Base-by-base conservation (phyloP, 1,140 invertebrate genomes). In the Sitophilus oryzae region DNA sequence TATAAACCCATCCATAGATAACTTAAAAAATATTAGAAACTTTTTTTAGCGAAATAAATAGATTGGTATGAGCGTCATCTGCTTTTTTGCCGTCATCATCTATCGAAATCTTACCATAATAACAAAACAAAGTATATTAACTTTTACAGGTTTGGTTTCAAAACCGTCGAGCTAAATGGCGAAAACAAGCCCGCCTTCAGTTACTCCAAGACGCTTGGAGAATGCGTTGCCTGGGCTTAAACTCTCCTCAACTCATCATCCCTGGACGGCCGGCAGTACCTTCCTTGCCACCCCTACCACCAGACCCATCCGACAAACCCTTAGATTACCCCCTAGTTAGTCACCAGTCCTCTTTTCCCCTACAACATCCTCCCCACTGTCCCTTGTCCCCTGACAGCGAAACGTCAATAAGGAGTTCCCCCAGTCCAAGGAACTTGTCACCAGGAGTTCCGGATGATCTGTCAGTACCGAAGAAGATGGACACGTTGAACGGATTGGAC, bases 81-180 rank as follows among this genome's bases (percentile, higher is more conserved):
- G n/a, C n/a, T n/a, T n/a, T n/a, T n/a, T n/a, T n/a, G n/a, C n/a
- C n/a, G n/a, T n/a, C n/a, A n/a, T n/a, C n/a, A n/a, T n/a, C n/a
- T n/a, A n/a, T n/a, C n/a, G n/a, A n/a, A n/a, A n/a, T n/a, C n/a
- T n/a, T n/a, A n/a, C n/a, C n/a, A n/a, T n/a, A n/a, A n/a, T n/a
- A n/a, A n/a, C n/a, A n/a, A n/a, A n/a, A n/a, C n/a, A n/a, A n/a
- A n/a, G n/a, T n/a, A n/a, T n/a, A n/a, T n/a, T n/a, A n/a, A n/a
- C n/a, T n/a, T n/a, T n/a, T n/a, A n/a, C 30, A 87, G 88, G 88
- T 92, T n/a, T 91, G 88, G 89, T 91, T 91, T 72, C 89, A 91
- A 77, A 91, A 91, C 66, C 76, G 88, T n/a, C 75, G 88, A 46
- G 88, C 89, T 9, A 91, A 92, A 68, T 91, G 88, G 89, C 78